Conservation (phyloP, 2,113 vertebrate genomes). For the Catharus minimus region DNA sequence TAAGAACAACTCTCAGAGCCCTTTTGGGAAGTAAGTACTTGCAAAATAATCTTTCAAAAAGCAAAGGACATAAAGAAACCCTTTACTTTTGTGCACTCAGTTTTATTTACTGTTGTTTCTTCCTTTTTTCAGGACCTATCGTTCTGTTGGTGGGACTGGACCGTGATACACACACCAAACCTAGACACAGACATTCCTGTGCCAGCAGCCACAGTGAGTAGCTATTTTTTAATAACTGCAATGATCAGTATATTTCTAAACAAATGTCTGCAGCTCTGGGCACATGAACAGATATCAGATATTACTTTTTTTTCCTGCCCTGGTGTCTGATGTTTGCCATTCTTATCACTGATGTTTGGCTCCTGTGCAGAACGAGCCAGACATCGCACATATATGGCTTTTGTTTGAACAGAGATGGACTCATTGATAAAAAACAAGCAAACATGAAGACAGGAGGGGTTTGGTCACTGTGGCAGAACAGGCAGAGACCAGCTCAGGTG, state of each 20-base stretch:
- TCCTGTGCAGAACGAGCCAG: slow-evolving; percentile 3
- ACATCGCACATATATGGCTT: neutral
- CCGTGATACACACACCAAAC: neutral
- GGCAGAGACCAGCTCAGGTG: neutral
- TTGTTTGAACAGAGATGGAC: slow-evolving; percentile 51
- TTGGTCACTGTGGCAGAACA: neutral
- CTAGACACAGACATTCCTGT: neutral
- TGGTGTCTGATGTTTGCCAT: slow-evolving; percentile 7
- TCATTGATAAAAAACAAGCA: neutral
- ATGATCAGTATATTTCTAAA: neutral
- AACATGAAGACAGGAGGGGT: neutral
- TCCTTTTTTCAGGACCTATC: neutral
- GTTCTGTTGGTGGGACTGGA: neutral
- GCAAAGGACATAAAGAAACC: neutral
- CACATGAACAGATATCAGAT: neutral
- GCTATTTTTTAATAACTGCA: neutral
- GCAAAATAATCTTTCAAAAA: neutral
- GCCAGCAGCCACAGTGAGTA: neutral
- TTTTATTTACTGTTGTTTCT: neutral
- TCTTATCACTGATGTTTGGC: slow-evolving; percentile 36
- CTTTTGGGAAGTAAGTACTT: neutral
- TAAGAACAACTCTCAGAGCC: neutral
- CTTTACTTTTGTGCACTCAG: neutral
- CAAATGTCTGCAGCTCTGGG: neutral
- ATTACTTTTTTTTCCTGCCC: neutral